phyloP scores from a whole-genome alignment of 2,888 invertebrate species.

The Oxycera nigricornis region DNA sequence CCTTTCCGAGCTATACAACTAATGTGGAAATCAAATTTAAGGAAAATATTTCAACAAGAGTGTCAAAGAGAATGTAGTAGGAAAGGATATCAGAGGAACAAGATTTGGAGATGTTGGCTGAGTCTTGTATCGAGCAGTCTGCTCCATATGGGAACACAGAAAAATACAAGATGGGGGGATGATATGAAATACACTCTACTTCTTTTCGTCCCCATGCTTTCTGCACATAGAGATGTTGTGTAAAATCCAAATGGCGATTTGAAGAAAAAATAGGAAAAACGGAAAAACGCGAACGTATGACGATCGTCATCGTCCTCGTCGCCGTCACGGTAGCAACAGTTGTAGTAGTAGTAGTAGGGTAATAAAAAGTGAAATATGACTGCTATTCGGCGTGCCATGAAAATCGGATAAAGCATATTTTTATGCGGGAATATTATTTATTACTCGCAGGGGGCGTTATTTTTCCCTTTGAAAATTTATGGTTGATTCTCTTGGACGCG shows the following conservation, averaged over 20 bases:
- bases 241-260: not conserved
- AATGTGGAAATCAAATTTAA: too few relatives aligned
- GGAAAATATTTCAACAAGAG: too few relatives aligned
- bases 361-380: constrained; percentile 61
- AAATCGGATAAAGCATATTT: constrained; percentile 61
- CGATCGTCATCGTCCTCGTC: constrained; percentile 39
- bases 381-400: constrained; percentile 58
- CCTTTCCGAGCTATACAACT: too few relatives aligned
- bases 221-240: constrained; percentile 11
- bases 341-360: too few relatives aligned
- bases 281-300: constrained; percentile 41
- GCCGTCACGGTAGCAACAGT: not conserved
- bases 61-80: too few relatives aligned
- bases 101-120: too few relatives aligned
- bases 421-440: constrained; percentile 60
- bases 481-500: constrained; percentile 43
- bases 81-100: too few relatives aligned
- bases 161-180: too few relatives aligned
- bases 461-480: constrained; percentile 47
- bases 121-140: too few relatives aligned
- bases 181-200: not conserved
- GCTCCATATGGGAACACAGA: too few relatives aligned
- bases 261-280: not conserved
- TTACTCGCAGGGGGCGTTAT: constrained; percentile 57
- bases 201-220: too few relatives aligned